Evolutionary conservation across 2,113 vertebrate genomes (phyloP).

Genomic region (Prionailurus bengalensis): DNA sequence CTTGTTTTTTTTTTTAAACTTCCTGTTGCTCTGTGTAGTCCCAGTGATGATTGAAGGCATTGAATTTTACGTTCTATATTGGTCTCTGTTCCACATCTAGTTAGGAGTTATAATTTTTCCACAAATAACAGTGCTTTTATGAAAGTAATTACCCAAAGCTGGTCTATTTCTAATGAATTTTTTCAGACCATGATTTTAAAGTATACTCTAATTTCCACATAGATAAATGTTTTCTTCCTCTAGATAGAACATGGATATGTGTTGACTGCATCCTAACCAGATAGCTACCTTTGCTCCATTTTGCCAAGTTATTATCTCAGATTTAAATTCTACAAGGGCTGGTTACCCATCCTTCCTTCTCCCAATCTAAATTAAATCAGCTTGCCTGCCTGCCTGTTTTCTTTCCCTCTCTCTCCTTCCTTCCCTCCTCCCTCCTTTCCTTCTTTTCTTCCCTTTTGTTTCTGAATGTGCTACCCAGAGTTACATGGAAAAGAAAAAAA

Average conservation of each 20-base stretch:
- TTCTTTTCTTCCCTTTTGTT: not conserved
- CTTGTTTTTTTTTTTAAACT: conserved; percentile 48
- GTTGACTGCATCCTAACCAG: not conserved
- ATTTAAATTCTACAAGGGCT: not conserved
- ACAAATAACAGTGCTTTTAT: not conserved
- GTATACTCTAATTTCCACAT: not conserved
- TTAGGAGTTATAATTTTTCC: conserved; percentile 3
- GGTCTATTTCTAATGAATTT: conserved; percentile 55
- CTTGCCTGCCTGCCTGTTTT: not conserved
- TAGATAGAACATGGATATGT: not conserved
- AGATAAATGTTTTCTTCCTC: conserved; percentile 8
- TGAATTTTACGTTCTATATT: conserved; percentile 52
- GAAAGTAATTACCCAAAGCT: conserved; percentile 49
- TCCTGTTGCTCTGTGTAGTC: conserved; percentile 50
- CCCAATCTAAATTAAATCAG: not conserved
- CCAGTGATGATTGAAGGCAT: conserved; percentile 4
- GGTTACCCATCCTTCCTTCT: not conserved
- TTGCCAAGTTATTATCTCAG: not conserved
- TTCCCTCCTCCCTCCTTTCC: too few species aligned
- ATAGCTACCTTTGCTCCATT: not conserved
- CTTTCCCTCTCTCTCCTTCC: not conserved
- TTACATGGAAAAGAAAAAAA: not conserved
- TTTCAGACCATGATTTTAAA: conserved; percentile 54
- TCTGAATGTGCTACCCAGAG: not conserved
- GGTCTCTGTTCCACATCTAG: conserved; percentile 13